These are phyloP conservation scores for Chloebia gouldiae DNA, from an alignment of 2,113 vertebrate species.

Conservation along the genomic window DNA sequence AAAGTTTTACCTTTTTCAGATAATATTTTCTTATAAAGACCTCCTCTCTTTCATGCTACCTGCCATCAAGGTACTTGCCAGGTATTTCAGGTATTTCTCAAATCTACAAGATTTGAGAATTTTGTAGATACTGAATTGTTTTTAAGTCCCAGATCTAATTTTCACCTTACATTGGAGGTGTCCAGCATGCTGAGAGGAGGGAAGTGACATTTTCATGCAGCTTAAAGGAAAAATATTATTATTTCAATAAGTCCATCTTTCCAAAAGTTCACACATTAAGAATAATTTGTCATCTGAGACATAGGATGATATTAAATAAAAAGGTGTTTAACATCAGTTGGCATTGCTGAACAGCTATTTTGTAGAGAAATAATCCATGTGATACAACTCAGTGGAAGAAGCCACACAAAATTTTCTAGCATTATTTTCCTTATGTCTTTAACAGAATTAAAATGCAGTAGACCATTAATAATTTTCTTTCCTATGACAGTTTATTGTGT, in stretches of 20 bases:
- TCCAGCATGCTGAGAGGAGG: not conserved
- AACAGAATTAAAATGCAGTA: not conserved
- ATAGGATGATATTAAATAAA: not conserved
- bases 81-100: too few relatives aligned
- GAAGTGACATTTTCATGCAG: not conserved
- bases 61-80: not conserved
- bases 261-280: not conserved
- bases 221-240: not conserved
- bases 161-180: not conserved
- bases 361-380: not conserved
- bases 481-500: not conserved
- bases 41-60: not conserved
- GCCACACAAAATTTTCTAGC: not conserved
- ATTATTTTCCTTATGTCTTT: not conserved
- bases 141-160: not conserved
- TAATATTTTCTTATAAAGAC: not conserved
- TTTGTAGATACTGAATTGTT: not conserved
- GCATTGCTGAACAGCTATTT: not conserved
- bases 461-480: accelerated
- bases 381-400: not conserved
- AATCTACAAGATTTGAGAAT: too few relatives aligned
- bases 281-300: not conserved
- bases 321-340: not conserved
- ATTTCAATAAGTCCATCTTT: not conserved
- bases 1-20: not conserved